These are phyloP conservation scores for Catotricha subobsoleta DNA, from an alignment of 2,888 invertebrate species.

Conservation along the genomic window DNA sequence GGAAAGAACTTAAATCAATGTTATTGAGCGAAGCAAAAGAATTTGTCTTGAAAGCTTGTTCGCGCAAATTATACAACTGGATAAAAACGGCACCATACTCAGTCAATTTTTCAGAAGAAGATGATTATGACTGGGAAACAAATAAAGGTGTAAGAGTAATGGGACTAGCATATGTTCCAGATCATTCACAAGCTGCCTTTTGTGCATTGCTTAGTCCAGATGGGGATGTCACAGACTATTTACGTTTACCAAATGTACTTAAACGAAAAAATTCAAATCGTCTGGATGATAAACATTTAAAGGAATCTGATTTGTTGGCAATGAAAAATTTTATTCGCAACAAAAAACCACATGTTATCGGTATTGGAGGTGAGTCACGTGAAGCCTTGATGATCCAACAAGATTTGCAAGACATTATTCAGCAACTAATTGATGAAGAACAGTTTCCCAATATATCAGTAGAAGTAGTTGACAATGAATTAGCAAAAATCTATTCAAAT, in stretches of 20 bases:
- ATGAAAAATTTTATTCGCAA: conserved; percentile 65
- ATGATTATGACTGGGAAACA: conserved; percentile 83
- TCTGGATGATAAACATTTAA: conserved; percentile 44
- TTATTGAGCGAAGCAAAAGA: conserved; percentile 77
- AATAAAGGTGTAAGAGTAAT: conserved; percentile 59
- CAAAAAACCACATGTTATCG: conserved; percentile 89
- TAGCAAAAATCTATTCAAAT: conserved; percentile 82
- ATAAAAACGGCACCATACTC: conserved; percentile 63
- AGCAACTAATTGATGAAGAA: conserved; percentile 60
- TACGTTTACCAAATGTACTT: conserved; percentile 70
- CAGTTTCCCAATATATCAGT: conserved; percentile 75
- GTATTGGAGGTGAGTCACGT: conserved; percentile 77
- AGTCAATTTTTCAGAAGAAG: conserved; percentile 56
- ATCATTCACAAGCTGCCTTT: conserved; percentile 70
- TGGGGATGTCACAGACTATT: conserved; percentile 81
- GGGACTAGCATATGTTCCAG: conserved; percentile 75
- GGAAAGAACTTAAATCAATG: conserved; percentile 64
- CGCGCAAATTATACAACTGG: conserved; percentile 77
- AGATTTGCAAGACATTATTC: conserved; percentile 56
- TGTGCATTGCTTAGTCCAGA: conserved; percentile 73
- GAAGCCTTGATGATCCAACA: conserved; percentile 67
- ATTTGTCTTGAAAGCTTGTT: conserved; percentile 63
- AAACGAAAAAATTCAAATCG: conserved; percentile 60
- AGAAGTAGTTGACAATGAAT: conserved; percentile 84
- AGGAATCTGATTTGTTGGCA: conserved; percentile 47